Percentiles rank a stretch among this genome's conserved stretches.
These are phyloP conservation scores for Solea senegalensis DNA, from an alignment of 2,113 vertebrate genomes.

Conservation along the genomic window DNA sequence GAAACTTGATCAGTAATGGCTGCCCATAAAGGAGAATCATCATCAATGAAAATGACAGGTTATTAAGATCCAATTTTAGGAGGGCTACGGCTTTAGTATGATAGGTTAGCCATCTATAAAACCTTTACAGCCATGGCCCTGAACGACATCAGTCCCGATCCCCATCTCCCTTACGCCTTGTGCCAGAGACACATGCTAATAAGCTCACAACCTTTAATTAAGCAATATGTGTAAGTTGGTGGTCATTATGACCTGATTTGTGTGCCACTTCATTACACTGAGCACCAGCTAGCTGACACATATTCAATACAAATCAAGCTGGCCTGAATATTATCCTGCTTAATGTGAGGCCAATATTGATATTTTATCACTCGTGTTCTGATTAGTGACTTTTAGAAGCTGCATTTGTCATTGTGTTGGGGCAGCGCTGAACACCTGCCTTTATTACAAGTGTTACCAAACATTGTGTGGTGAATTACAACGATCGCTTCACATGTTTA, in stretches of 20 bases:
- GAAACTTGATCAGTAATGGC: constrained; percentile 78
- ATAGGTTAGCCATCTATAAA: constrained; percentile 97
- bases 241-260: constrained; percentile 99
- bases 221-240: constrained; percentile 99
- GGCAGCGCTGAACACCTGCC: constrained; percentile 74
- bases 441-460: constrained; percentile 79
- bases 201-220: constrained; percentile 99
- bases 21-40: constrained; percentile 81
- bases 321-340: constrained; percentile 91
- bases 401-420: constrained; percentile 81
- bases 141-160: constrained; percentile 81
- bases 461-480: constrained; percentile 80
- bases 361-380: constrained; percentile 90
- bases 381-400: constrained; percentile 83
- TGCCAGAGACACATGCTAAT: constrained; percentile 99
- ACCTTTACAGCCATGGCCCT: constrained; percentile 93
- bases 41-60: constrained; percentile 89
- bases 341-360: constrained; percentile 91
- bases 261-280: constrained; percentile 95
- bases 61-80: constrained; percentile 89
- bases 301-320: constrained; percentile 97
- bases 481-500: constrained; percentile 41
- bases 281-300: constrained; percentile 92
- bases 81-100: constrained; percentile 86
- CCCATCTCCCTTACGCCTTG: constrained; percentile 85